A percentile compares a stretch with the other conserved stretches of the same genome.
phyloP scores from a whole-genome alignment of 2,113 vertebrate genomes.

The Pygoscelis antarcticus region DNA sequence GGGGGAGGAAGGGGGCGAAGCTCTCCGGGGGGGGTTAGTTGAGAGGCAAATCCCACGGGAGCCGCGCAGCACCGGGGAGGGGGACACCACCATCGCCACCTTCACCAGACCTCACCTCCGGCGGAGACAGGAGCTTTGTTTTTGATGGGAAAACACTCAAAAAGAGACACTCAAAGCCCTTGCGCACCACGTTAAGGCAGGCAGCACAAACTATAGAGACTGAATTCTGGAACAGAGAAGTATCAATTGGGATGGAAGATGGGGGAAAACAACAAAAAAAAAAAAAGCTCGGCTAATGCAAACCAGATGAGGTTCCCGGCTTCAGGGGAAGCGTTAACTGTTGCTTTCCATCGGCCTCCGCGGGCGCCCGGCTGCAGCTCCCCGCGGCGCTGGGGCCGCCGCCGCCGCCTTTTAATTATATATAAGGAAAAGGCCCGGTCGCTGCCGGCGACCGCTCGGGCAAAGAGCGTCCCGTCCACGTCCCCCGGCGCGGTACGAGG shows the following conservation, averaged over 20 bases:
- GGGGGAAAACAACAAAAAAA: too few relatives aligned
- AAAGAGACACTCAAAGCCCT: background rate
- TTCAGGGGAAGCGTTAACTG: too few relatives aligned
- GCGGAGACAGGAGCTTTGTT: rapidly evolving
- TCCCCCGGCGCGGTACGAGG: too few relatives aligned
- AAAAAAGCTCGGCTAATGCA: background rate
- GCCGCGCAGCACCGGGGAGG: background rate
- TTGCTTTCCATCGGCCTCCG: too few relatives aligned
- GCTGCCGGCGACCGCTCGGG: too few relatives aligned
- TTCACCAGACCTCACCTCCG: background rate
- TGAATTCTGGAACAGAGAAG: background rate
- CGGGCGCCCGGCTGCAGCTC: too few relatives aligned
- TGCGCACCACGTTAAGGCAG: rapidly evolving
- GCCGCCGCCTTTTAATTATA: too few relatives aligned
- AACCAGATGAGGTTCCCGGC: conserved; percentile 38
- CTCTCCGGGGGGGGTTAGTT: too few relatives aligned
- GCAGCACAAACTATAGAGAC: rapidly evolving
- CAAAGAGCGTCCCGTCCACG: too few relatives aligned
- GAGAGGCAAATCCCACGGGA: background rate
- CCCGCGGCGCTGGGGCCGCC: too few relatives aligned
- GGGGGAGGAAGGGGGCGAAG: background rate
- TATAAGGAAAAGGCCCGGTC: too few relatives aligned
- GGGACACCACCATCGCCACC: background rate
- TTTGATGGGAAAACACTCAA: background rate
- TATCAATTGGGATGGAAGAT: background rate